Evolutionary conservation across 2,888 invertebrate species (phyloP), one percentile per base, ranked within the genome.

Genomic region (Linnaemya tessellans): DNA sequence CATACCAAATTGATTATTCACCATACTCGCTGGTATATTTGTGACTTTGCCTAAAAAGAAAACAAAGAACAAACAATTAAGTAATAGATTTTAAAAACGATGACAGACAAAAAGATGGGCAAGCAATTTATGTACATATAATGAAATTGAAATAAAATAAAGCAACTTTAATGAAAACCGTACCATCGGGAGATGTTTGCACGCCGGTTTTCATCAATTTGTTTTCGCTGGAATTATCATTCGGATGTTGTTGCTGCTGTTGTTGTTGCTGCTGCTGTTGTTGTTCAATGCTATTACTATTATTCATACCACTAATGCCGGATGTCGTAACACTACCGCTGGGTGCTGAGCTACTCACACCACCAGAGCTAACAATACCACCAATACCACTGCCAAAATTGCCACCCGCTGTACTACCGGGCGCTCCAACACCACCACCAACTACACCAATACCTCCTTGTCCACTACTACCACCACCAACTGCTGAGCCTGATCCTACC

Each of bases 1-100:
- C 94, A 99, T 99, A 89, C 99, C 99, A 93, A 98, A 99, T 94
- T 99, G 99, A 94, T 99, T 99, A 90, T 97, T 97, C 88, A 99
- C 98, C 99, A 99, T 99, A 92, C 97, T 97, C 88, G 96, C 96
- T 87, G 99, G 99, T 94, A 99, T 99, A 94, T 99, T 98, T 92
- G 98, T 97, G 91, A 99, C 98, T 94, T 97, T 97, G 90, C 98
- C 98, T 98, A 92, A 62, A 93, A 92, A 79, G 4, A 49, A 46
- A 74, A 51, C 20, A 18, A 20, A 41, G 58, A 35, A 18, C 7
- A 75, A 38, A 43, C 35, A 13, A 41, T 1, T 35, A 0, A 25
- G 41, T 18, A 18, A 62, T 9, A 7, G 25, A 30, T 65, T 25
- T 41, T 49, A 25, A 4, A 4, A 65, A 65, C 30, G 41, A 20